Conservation (phyloP, 2,797 vertebrate species). For the Halcyon leucocephala region DNA sequence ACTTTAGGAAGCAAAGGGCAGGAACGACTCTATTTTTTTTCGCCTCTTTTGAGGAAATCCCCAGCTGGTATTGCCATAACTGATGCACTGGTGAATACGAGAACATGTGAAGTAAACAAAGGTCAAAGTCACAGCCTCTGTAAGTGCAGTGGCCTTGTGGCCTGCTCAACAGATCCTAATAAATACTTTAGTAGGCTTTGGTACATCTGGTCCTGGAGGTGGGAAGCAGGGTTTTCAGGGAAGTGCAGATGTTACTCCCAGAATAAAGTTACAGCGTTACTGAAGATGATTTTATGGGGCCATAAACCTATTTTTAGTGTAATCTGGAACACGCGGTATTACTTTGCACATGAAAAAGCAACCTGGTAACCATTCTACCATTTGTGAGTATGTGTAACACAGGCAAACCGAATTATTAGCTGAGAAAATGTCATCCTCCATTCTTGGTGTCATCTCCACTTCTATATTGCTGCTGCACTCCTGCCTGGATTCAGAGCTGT, state of each 20-base stretch:
- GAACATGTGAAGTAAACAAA: background rate
- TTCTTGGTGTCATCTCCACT: background rate
- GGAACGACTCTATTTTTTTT: background rate
- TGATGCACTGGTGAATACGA: background rate
- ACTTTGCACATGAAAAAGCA: background rate
- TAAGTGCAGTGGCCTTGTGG: background rate
- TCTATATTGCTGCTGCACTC: background rate
- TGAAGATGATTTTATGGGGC: background rate
- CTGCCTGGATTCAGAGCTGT: background rate
- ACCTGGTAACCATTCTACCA: background rate
- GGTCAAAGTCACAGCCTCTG: background rate
- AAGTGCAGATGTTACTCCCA: background rate
- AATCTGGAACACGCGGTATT: background rate
- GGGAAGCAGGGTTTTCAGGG: background rate
- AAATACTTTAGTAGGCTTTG: background rate
- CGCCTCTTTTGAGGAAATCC: background rate
- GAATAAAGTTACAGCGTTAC: background rate
- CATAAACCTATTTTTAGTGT: background rate
- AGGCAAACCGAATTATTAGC: background rate
- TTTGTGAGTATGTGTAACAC: accelerated
- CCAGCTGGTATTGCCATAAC: background rate
- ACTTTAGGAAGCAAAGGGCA: background rate
- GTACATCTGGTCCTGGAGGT: background rate
- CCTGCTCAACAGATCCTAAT: background rate
- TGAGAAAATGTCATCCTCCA: background rate